A percentile compares a stretch with the other conserved stretches of the same genome.
phyloP scores from a whole-genome alignment of 2,888 invertebrate genomes.

The Osedax frankpressi region DNA sequence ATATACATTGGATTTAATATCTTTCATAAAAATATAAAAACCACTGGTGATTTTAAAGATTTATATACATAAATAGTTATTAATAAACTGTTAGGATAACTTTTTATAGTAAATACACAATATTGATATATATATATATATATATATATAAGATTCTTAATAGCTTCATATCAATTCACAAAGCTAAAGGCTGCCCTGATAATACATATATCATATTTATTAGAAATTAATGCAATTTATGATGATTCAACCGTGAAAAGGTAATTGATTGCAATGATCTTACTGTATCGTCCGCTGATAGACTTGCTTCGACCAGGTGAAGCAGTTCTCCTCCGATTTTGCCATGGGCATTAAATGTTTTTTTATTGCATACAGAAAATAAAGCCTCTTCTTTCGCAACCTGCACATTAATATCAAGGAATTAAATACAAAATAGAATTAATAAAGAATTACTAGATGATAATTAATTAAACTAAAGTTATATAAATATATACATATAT shows the following conservation, averaged over 20 bases:
- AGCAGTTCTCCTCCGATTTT: neutral
- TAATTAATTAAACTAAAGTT: no score
- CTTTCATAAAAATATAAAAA: neutral
- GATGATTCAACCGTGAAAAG: no score
- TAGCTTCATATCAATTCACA: no score
- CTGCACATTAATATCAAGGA: no score
- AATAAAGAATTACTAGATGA: no score
- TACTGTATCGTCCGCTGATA: neutral
- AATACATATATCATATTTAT: no score
- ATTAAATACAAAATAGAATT: no score
- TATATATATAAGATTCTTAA: neutral
- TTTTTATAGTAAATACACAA: neutral
- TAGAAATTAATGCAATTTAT: no score
- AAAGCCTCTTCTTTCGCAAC: no score
- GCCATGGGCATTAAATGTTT: neutral
- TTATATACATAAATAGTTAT: neutral
- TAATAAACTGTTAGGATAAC: neutral
- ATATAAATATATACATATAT: no score
- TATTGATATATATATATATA: neutral
- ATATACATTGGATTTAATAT: neutral
- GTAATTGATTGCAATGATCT: no score
- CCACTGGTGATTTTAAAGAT: neutral
- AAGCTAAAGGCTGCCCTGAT: no score
- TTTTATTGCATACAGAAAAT: neutral
- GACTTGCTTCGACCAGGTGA: neutral